Evolutionary conservation across 2,888 invertebrate genomes (phyloP).

Genomic region (Hartigia nigra): DNA sequence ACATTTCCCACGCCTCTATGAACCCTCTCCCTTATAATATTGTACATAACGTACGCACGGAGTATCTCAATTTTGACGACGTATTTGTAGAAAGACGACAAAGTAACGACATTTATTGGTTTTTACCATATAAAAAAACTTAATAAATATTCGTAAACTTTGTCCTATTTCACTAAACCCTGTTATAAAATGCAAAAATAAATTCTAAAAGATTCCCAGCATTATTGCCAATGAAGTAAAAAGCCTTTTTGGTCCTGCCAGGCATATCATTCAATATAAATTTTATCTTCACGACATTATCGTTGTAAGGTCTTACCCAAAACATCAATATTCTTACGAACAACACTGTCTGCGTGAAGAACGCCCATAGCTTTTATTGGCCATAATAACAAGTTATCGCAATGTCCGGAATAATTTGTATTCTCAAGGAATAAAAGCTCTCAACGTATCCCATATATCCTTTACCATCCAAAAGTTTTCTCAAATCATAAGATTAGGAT

Average conservation of each 20-base stretch:
- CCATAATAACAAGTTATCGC: background rate
- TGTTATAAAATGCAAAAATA: background rate
- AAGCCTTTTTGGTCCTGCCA: background rate
- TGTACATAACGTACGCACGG: background rate
- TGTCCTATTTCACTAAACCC: background rate
- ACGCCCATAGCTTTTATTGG: background rate
- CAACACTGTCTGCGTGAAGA: background rate
- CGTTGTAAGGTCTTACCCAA: background rate
- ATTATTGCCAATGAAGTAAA: background rate
- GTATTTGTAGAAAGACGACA: background rate
- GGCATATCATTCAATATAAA: background rate
- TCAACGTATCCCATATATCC: background rate
- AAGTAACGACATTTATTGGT: background rate
- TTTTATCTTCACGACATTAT: background rate
- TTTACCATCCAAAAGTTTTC: background rate
- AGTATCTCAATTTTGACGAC: background rate
- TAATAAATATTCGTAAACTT: background rate
- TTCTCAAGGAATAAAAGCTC: background rate
- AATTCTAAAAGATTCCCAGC: background rate
- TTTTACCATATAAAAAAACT: background rate
- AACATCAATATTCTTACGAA: background rate
- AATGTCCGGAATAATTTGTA: background rate
- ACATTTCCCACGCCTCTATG: background rate
- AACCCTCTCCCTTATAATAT: background rate
- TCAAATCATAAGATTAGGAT: background rate